Percentiles rank a stretch among this genome's conserved stretches.
These are phyloP conservation scores for Amblyopsis hoosieri DNA, from an alignment of 2,797 vertebrate genomes.

Conservation along the genomic window DNA sequence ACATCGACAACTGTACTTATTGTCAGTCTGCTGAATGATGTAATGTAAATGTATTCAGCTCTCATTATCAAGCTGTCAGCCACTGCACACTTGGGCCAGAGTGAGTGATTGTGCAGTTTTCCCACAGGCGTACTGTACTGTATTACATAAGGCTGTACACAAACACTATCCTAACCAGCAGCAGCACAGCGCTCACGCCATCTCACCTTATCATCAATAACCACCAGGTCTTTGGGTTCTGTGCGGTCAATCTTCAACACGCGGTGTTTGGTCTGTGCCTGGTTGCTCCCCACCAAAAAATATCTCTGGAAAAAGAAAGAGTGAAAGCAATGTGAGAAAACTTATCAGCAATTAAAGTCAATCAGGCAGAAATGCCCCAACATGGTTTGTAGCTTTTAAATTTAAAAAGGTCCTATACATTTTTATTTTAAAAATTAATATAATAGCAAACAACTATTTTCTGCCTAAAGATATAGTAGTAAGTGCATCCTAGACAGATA, in stretches of 20 bases:
- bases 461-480: too few relatives aligned
- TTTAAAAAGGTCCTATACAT: too few relatives aligned
- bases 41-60: conserved; percentile 49
- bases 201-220: conserved; percentile 95
- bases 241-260: conserved; percentile 98
- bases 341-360: not conserved
- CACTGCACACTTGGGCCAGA: conserved; percentile 40
- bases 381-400: too few relatives aligned
- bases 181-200: conserved; percentile 3
- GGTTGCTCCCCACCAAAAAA: conserved; percentile 95
- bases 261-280: conserved; percentile 91
- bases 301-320: conserved; percentile 80
- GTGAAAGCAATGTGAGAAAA: not conserved
- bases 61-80: conserved; percentile 44
- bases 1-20: conserved; percentile 45
- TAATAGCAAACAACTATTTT: too few relatives aligned
- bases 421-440: too few relatives aligned
- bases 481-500: too few relatives aligned
- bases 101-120: conserved; percentile 54
- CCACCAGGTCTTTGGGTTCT: conserved; percentile 91
- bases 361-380: not conserved
- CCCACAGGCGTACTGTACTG: conserved; percentile 42
- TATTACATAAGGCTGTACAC: conserved; percentile 60
- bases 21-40: conserved; percentile 43
- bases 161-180: conserved; percentile 1